Evolutionary conservation across 1,140 invertebrate genomes (phyloP).

Genomic region (Rhagoletis zephyria): DNA sequence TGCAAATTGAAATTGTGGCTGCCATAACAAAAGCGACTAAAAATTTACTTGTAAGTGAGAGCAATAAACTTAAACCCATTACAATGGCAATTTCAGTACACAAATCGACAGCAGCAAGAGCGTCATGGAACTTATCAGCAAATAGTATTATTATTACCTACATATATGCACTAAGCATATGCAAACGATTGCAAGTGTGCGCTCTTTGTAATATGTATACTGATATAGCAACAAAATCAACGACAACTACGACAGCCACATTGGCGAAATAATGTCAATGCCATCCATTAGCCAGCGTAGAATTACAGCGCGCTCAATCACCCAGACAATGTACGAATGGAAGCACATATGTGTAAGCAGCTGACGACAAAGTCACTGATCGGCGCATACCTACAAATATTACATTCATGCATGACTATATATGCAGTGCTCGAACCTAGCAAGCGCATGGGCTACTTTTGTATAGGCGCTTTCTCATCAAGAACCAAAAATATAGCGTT

Average conservation of each 20-base stretch:
- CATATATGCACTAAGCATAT: background rate
- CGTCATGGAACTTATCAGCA: slow-evolving; percentile 21
- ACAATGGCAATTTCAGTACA: background rate
- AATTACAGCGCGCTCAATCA: slow-evolving; percentile 28
- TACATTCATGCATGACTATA: too few relatives aligned
- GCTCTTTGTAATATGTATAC: background rate
- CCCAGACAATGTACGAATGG: background rate
- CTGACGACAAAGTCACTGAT: slow-evolving; percentile 40
- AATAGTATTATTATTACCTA: too few relatives aligned
- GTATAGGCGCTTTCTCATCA: background rate
- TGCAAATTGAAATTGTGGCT: background rate
- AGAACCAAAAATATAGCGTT: background rate
- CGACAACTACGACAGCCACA: background rate
- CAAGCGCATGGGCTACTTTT: too few relatives aligned
- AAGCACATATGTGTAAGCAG: background rate
- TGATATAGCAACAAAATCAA: slow-evolving; percentile 24
- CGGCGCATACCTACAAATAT: background rate
- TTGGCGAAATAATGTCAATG: slow-evolving; percentile 46
- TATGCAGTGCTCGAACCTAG: too few relatives aligned
- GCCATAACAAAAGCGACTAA: background rate
- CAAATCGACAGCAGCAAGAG: background rate
- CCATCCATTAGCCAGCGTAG: slow-evolving; percentile 23
- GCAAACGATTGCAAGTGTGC: background rate
- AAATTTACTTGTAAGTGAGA: background rate
- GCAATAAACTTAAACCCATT: slow-evolving; percentile 12